These are phyloP conservation scores for Sander vitreus DNA, from an alignment of 2,113 vertebrate genomes.

Conservation along the genomic window DNA sequence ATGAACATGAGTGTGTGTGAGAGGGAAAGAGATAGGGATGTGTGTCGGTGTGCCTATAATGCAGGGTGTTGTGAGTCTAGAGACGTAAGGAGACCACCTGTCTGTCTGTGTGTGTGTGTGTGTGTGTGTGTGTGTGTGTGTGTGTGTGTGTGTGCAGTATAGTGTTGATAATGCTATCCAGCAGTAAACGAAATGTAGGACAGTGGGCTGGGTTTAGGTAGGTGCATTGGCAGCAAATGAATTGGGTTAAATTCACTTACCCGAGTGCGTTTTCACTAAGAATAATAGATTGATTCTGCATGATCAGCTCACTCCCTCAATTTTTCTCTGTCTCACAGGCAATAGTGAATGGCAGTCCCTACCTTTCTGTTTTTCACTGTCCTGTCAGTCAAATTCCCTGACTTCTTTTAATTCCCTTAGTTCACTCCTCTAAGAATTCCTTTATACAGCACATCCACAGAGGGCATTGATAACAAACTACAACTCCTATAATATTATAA, in stretches of 20 bases:
- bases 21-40: background rate
- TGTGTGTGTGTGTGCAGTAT: conserved; percentile 55
- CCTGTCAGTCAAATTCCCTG: background rate
- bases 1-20: background rate
- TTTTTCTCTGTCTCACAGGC: background rate
- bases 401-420: background rate
- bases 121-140: too few relatives aligned
- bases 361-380: background rate
- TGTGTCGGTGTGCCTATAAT: background rate
- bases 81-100: conserved; percentile 14
- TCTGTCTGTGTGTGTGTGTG: conserved; percentile 19
- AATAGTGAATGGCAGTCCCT: conserved; percentile 6
- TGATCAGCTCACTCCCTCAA: conserved; percentile 13
- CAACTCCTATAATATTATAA: background rate
- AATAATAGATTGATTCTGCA: conserved; percentile 28
- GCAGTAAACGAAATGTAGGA: conserved; percentile 62
- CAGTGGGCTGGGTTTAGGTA: conserved; percentile 46
- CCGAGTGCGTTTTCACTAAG: conserved; percentile 40
- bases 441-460: conserved; percentile 18
- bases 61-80: conserved; percentile 3
- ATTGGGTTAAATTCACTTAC: conserved; percentile 48
- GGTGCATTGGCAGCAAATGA: conserved; percentile 54
- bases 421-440: background rate
- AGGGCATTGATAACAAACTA: background rate
- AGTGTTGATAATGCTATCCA: conserved; percentile 59